Base-by-base conservation (phyloP, 2,797 vertebrate species). In the Typhlichthys eigenmanni region DNA sequence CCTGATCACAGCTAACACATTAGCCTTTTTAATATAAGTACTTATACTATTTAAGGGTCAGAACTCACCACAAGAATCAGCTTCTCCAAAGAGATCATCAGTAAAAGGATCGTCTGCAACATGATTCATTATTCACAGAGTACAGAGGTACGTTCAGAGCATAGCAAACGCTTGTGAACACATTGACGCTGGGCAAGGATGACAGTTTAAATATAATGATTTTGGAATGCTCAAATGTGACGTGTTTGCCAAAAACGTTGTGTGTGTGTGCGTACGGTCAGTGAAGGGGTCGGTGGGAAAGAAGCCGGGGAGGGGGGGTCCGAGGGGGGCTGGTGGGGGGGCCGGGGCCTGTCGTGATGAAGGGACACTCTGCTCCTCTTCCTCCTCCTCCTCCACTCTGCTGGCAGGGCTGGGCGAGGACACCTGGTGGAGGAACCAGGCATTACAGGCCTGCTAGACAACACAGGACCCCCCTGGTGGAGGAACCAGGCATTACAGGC, bases 21-120 rank as follows among this genome's bases (percentile, higher is more conserved):
- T 19, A 19, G 19, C 19, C 19, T 19, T 1, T 1, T 19, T 19
- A 19, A 19, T 19, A 19, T 19, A 19, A 19, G 19, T 19, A 19
- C 19, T 19, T 19, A 19, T 19, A 19, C 19, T 19, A 19, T 19
- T 19, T 13, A 2, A 2, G 0, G 11, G 1, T 2, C 3, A 65
- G 1, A 53, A 87, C 85, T 91, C 69, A 98, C 97, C 96, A 64
- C 88, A 79, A 69, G 82, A 80, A 48, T 91, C 88, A 56, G 94
- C 92, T 93, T 98, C 98, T 69, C 94, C 95, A 92, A 99, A 99
- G 29, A 93, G 96, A 84, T 99, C 97, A 81, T 98, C 95, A 79
- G 96, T 98, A 80, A 99, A 99, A 58, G 96, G 96, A 90, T 98
- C 96, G 60, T 90, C 97, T 98, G 70, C 34, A 85, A 79, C 76